These are phyloP conservation scores for Malurus melanocephalus DNA, from an alignment of 2,113 vertebrate species.

Conservation along the genomic window DNA sequence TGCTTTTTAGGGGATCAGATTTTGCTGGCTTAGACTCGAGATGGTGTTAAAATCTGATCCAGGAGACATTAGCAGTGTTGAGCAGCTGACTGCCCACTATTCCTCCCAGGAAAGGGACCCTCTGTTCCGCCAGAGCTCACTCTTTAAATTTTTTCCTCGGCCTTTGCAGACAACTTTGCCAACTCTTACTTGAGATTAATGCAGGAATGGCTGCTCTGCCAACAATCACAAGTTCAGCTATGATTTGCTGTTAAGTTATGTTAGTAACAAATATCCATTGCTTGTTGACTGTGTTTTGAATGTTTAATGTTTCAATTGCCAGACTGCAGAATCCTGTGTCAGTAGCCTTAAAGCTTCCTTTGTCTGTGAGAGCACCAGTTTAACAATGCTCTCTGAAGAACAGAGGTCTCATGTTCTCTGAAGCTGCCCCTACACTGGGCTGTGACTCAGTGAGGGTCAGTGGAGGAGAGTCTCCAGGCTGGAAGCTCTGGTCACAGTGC, in stretches of 20 bases:
- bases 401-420: background rate
- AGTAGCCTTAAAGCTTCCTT: constrained; percentile 11
- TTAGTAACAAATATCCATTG: background rate
- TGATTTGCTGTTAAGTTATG: background rate
- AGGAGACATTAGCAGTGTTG: background rate
- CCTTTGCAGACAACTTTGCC: background rate
- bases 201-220: background rate
- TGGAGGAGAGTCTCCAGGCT: background rate
- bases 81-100: accelerated
- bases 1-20: background rate
- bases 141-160: background rate
- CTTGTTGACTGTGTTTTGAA: background rate
- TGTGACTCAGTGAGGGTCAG: background rate
- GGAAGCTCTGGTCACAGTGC: background rate
- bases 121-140: background rate
- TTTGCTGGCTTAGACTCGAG: background rate
- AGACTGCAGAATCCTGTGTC: background rate
- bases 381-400: background rate
- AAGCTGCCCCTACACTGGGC: background rate
- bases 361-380: background rate
- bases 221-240: background rate
- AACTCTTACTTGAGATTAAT: background rate
- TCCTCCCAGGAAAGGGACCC: background rate
- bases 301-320: background rate
- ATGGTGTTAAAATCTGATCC: background rate